Conservation (phyloP, 2,797 vertebrate genomes). For the Diplodus sargus region DNA sequence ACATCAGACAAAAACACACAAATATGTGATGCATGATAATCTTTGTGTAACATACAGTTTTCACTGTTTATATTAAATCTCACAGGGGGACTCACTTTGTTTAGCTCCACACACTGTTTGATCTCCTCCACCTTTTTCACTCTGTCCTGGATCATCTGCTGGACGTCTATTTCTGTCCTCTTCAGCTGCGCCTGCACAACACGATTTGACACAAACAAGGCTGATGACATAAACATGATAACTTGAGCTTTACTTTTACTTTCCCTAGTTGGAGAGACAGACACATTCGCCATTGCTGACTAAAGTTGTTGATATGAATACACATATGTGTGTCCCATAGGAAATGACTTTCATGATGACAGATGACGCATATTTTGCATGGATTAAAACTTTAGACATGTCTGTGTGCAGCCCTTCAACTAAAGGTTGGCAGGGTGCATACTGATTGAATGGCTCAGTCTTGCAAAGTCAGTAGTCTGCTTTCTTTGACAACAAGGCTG, state of each 20-base stretch:
- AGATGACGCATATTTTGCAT: too few relatives aligned
- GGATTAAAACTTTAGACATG: too few relatives aligned
- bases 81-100: constrained; percentile 77
- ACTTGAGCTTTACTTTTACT: neutral
- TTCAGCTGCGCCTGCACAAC: constrained; percentile 79
- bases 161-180: constrained; percentile 83
- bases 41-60: neutral
- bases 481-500: too few relatives aligned
- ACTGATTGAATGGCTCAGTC: too few relatives aligned
- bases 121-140: constrained; percentile 84
- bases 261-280: neutral
- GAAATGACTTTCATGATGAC: too few relatives aligned
- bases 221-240: neutral
- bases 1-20: neutral
- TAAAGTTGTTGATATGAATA: too few relatives aligned
- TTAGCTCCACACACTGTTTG: constrained; percentile 78
- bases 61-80: neutral
- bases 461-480: too few relatives aligned
- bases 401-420: too few relatives aligned
- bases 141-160: constrained; percentile 86
- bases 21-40: neutral
- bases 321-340: too few relatives aligned
- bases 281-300: neutral
- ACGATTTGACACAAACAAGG: constrained; percentile 16
- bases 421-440: too few relatives aligned